Evolutionary conservation across 2,797 vertebrate species (phyloP).

Genomic region (Sorex maritimensis): DNA sequence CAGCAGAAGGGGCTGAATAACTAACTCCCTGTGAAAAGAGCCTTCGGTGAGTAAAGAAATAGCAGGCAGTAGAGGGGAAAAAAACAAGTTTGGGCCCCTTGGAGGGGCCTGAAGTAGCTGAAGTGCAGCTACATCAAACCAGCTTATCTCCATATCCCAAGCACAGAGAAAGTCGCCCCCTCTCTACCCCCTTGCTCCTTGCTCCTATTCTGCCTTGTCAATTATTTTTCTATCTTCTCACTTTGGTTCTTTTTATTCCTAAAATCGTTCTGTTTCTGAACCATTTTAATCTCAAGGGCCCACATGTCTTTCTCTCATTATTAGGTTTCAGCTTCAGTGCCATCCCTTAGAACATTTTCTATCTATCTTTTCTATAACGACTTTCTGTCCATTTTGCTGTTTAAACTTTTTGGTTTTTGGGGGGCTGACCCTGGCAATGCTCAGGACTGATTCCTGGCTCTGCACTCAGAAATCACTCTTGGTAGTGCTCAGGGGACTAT

Average conservation of each 20-base stretch:
- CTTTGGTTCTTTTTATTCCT: neutral
- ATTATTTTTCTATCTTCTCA: neutral
- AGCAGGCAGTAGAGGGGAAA: neutral
- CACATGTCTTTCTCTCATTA: neutral
- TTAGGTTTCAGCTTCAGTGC: neutral
- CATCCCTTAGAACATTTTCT: neutral
- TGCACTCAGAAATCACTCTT: too few species aligned
- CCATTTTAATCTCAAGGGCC: neutral
- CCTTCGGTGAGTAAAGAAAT: neutral
- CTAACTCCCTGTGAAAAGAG: constrained; percentile 15
- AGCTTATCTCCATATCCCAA: neutral
- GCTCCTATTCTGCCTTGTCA: neutral
- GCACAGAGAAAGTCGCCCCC: neutral
- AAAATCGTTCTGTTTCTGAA: neutral
- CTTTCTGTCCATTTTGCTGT: neutral
- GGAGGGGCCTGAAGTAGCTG: accelerated
- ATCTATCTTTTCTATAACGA: neutral
- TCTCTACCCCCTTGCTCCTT: neutral
- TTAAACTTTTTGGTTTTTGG: neutral
- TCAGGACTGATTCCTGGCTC: too few species aligned
- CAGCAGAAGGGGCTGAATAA: neutral
- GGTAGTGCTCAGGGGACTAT: too few species aligned
- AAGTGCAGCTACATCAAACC: neutral
- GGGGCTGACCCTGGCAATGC: too few species aligned
- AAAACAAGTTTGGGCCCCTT: neutral